These are phyloP conservation scores for Pitangus sulphuratus DNA, from an alignment of 2,797 vertebrate genomes.

Conservation along the genomic window DNA sequence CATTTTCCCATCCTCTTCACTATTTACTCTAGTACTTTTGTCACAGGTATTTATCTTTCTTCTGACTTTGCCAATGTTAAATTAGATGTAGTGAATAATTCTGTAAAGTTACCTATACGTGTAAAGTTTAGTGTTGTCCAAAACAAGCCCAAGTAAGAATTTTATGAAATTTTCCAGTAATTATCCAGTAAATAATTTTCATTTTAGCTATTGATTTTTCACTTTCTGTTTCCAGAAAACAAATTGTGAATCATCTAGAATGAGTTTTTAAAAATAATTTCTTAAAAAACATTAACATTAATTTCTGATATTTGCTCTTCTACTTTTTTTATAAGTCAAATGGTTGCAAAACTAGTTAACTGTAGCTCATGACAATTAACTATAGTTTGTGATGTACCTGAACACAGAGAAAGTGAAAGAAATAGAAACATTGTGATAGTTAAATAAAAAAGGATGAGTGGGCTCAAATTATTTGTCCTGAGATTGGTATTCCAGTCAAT, in stretches of 20 bases:
- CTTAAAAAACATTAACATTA: neutral
- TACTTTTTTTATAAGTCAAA: neutral
- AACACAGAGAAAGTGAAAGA: neutral
- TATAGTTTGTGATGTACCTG: neutral
- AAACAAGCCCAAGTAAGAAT: neutral
- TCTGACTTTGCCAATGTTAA: neutral
- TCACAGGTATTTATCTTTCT: neutral
- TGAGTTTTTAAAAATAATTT: neutral
- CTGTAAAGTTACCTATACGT: neutral
- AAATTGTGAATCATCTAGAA: neutral
- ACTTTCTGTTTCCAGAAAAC: neutral
- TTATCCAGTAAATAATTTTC: neutral
- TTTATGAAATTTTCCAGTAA: neutral
- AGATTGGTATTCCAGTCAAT: neutral
- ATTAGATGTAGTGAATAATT: neutral
- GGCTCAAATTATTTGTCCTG: neutral
- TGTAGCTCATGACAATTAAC: rapidly evolving
- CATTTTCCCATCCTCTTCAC: neutral
- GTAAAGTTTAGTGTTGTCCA: neutral
- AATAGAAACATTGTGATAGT: neutral
- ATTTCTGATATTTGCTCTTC: neutral
- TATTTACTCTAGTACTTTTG: neutral
- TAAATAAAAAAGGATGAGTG: neutral
- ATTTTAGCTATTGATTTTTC: neutral
- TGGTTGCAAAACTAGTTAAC: neutral